These are phyloP conservation scores for Triplophysa yarkandensis DNA, from an alignment of 2,797 vertebrate species.

Conservation along the genomic window DNA sequence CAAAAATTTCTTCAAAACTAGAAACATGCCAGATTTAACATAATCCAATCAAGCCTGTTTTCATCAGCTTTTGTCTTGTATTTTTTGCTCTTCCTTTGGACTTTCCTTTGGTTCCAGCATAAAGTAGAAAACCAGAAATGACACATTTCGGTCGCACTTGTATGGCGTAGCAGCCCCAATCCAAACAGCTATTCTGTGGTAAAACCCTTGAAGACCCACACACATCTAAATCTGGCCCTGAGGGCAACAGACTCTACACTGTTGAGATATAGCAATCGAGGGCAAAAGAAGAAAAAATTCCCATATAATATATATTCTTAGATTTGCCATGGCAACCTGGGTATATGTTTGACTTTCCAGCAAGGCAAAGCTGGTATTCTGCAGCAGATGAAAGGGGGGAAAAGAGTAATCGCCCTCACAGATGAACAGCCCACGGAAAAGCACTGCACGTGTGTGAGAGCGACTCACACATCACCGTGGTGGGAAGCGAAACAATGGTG, in stretches of 20 bases:
- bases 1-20: constrained; percentile 77
- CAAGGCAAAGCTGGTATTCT: constrained; percentile 35
- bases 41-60: constrained; percentile 85
- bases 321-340: constrained; percentile 76
- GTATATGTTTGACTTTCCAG: constrained; percentile 38
- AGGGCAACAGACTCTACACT: constrained; percentile 82
- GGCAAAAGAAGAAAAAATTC: constrained; percentile 70
- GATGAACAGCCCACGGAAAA: constrained; percentile 66
- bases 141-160: constrained; percentile 84
- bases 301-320: constrained; percentile 71
- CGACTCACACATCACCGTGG: constrained; percentile 71
- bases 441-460: constrained; percentile 68
- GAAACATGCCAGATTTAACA: constrained; percentile 80
- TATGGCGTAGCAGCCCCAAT: constrained; percentile 76
- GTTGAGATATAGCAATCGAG: constrained; percentile 76
- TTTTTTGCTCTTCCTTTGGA: constrained; percentile 83
- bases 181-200: constrained; percentile 80
- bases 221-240: constrained; percentile 85
- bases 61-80: constrained; percentile 80
- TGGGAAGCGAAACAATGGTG: constrained; percentile 74
- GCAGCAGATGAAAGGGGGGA: neutral
- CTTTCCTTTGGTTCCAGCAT: constrained; percentile 79
- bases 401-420: constrained; percentile 26
- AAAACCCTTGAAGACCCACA: constrained; percentile 86
- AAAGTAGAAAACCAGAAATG: constrained; percentile 83